Evolutionary conservation across 1,140 invertebrate species (phyloP).

Genomic region (Zaprionus kolodkinae): DNA sequence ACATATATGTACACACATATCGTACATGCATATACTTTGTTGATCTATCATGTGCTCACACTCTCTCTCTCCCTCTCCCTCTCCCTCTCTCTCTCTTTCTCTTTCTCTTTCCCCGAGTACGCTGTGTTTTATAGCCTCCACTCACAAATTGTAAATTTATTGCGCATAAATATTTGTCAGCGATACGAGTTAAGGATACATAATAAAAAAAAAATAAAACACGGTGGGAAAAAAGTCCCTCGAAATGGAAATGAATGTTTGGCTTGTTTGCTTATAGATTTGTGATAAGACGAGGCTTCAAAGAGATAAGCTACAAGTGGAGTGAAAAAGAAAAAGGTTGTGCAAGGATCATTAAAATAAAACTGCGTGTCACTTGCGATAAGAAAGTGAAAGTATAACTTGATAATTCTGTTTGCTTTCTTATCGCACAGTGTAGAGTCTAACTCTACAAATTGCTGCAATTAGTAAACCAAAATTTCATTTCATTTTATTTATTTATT

Average conservation of each 20-base stretch:
- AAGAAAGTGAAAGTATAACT: not conserved
- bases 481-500: not conserved
- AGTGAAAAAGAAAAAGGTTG: not conserved
- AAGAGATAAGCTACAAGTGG: not conserved
- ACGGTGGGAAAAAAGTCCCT: not conserved
- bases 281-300: slow-evolving; percentile 2
- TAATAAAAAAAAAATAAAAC: not conserved
- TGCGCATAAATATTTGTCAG: slow-evolving; percentile 34
- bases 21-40: slow-evolving; percentile 3
- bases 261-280: not conserved
- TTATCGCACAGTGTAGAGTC: not conserved
- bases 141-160: slow-evolving; percentile 24
- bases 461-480: not conserved
- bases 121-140: slow-evolving; percentile 22
- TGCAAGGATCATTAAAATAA: not conserved
- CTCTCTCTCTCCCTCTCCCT: not conserved
- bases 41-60: slow-evolving; percentile 27
- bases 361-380: not conserved
- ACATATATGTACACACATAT: not conserved
- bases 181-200: slow-evolving; percentile 14
- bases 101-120: not conserved
- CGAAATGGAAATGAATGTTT: not conserved
- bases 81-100: not conserved
- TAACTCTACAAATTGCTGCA: not conserved
- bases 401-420: not conserved